Evolutionary conservation across 2,113 vertebrate species (phyloP), one percentile per base, ranked within the genome.

Genomic region (Ceyx cyanopectus): DNA sequence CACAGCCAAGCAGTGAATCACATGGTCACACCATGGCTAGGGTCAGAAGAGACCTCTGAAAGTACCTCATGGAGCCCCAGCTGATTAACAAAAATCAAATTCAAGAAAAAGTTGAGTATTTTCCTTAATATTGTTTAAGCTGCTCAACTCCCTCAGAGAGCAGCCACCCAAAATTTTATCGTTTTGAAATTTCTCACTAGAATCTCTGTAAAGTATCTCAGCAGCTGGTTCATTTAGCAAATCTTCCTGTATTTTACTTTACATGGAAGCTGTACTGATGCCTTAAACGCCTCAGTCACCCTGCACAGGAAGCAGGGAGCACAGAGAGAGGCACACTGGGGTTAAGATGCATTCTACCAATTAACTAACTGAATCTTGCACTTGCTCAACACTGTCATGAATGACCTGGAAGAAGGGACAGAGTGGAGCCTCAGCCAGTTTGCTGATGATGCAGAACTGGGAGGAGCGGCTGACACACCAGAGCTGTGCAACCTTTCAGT

Each of bases 251-350:
- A 9, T 20, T 34, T 54, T 69, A 54, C 13, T 67, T 70, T 12
- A 41, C 7, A 29, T 2, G n/a, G 16, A 75, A 69, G 10, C 14
- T 22, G 21, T 23, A 34, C 13, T 2, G 1, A 8, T 5, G 9
- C 9, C 30, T 56, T 29, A 72, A 85, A 9, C 57, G 5, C 43
- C 27, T 46, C 13, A 7, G 50, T 51, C 22, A 18, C 66, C 61
- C 7, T 6, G 43, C 4, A 14, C 20, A 21, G 70, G 58, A 75
- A 41, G 29, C 43, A 68, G 34, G 30, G 56, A 84, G 48, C 9
- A 48, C 0, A 2, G 32, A 88, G 62, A 17, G 17, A 51, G 16
- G 16, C 19, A 34, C 0, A 0, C 24, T 30, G 19, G 3, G 8
- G 88, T 80, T 27, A 60, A 18, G n/a, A 23, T 10, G 19, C 7